These are phyloP conservation scores for Cichladusa arquata DNA, from an alignment of 2,113 vertebrate species.

Conservation along the genomic window DNA sequence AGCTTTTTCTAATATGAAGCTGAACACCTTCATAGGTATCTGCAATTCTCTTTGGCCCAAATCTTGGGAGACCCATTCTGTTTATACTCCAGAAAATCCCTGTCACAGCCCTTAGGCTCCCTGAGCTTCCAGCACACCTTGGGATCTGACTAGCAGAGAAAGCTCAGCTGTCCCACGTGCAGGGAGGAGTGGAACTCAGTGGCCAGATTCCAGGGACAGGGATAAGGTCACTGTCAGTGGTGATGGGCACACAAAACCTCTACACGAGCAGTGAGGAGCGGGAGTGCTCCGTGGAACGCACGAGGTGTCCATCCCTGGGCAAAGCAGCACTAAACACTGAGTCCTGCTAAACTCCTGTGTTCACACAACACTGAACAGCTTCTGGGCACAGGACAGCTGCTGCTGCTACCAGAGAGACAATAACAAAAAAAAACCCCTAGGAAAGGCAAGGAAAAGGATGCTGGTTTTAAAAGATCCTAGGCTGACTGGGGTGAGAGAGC, in stretches of 20 bases:
- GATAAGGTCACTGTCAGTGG: neutral
- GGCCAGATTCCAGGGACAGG: neutral
- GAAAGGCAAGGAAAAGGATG: neutral
- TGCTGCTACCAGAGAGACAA: neutral
- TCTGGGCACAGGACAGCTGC: neutral
- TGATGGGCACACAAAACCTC: neutral
- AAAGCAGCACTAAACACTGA: neutral
- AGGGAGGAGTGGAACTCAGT: neutral
- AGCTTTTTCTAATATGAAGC: neutral
- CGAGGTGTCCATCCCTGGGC: neutral
- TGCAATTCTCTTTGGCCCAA: neutral
- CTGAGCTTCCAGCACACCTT: neutral
- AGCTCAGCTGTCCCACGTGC: neutral
- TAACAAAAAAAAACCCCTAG: neutral
- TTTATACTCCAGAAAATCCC: neutral
- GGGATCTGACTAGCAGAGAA: neutral
- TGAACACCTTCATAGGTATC: neutral
- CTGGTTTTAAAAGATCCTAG: neutral
- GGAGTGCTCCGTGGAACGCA: neutral
- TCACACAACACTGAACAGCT: neutral
- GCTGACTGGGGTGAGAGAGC: neutral
- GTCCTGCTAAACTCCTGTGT: neutral
- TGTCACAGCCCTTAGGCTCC: neutral
- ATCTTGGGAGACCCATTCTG: neutral
- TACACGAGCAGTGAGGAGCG: fast-evolving